Evolutionary conservation across 2,888 invertebrate genomes (phyloP).

Genomic region (Gastracanthus pulcherrimus): DNA sequence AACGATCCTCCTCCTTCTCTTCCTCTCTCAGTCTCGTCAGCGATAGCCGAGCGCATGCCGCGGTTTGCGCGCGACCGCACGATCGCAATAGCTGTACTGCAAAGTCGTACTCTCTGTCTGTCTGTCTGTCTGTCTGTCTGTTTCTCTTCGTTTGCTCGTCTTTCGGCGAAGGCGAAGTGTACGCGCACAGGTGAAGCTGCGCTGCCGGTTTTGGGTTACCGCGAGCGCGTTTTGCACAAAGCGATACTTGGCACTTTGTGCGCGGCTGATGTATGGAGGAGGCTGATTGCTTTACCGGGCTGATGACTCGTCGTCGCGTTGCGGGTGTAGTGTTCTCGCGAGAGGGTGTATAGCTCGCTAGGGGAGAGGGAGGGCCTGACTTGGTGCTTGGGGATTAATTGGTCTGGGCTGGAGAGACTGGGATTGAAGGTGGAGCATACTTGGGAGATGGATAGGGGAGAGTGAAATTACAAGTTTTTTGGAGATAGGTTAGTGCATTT

Average conservation of each 20-base stretch:
- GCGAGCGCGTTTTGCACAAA: neutral
- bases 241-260: neutral
- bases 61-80: constrained; percentile 15
- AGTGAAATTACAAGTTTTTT: no score
- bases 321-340: neutral
- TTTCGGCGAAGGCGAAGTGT: neutral
- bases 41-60: neutral
- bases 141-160: neutral
- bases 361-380: neutral
- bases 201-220: neutral
- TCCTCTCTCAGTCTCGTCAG: no score
- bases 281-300: constrained; percentile 2
- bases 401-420: neutral
- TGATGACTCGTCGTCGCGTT: no score
- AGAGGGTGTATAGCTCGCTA: neutral
- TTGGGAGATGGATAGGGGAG: no score
- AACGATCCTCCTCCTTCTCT: neutral
- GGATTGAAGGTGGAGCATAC: no score
- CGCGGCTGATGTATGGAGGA: neutral
- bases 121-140: no score
- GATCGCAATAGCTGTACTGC: neutral
- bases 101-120: no score
- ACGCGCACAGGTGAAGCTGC: neutral
- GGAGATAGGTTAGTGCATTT: no score
- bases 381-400: neutral